Evolutionary conservation across 2,797 vertebrate species (phyloP), one percentile per base, ranked within the genome.

Genomic region (Pipistrellus pipistrellus): DNA sequence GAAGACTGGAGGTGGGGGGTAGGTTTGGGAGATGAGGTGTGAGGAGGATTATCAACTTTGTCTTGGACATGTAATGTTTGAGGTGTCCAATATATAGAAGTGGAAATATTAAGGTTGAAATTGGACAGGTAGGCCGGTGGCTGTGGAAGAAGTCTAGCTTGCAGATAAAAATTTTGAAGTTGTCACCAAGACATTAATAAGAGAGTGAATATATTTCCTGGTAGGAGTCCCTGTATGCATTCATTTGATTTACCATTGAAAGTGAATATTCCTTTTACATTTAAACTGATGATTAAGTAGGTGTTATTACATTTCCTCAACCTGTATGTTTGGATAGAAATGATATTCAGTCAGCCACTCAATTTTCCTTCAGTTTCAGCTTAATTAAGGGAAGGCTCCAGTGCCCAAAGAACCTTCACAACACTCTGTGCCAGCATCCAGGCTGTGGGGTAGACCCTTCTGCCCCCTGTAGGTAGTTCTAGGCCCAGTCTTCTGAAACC

Each of bases 321-420:
- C 27, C 20, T 68, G 0, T 32, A 21, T 87, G 55, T 77, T 62
- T 89, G 85, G 8, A 62, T 48, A 86, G 57, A 80, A 82, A 73
- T 69, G 62, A 73, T 53, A 68, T 92, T 73, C n/a, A 51, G 11
- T 69, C 30, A 69, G 35, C 38, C 62, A 68, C 27, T 21, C 14
- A 23, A 0, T 62, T 87, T 90, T 76, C 55, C 72, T 57, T 51
- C 44, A 75, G 0, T 62, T 88, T 87, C 68, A 44, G 51, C 53
- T 88, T 84, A 75, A 27, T 72, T 66, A 90, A 92, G 17, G 57
- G 48, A 85, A 35, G 41, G 38, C 38, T 82, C 71, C 46, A 13
- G 0, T 27, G 9, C 17, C 27, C 41, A 23, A 32, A 13, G 23
- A 35, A 18, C 20, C 78, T 38, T 78, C 46, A 71, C 3, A 32